Conservation (phyloP, 2,113 vertebrate genomes). For the Mus musculus region GRCm39 chr1:187283501-187284000, state of each 20-base stretch:
- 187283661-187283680: not conserved
- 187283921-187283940: not conserved
- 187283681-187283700: not conserved
- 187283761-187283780: not conserved
- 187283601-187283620: not conserved
- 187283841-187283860: slow-evolving; percentile 29
- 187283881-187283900: not conserved
- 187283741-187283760: not conserved
- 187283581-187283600: not conserved
- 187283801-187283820: not conserved
- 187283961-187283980: not conserved
- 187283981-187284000: not conserved
- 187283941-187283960: not conserved
- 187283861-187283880: not conserved
- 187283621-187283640: not conserved
- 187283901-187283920: not conserved
- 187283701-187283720: fast-evolving
- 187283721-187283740: too few species aligned
- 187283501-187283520: too few species aligned
- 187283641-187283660: not conserved
- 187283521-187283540: fast-evolving
- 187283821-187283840: not conserved
- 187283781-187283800: slow-evolving; percentile 19
- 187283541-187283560: not conserved
- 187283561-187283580: not conserved